Evolutionary conservation across 2,797 vertebrate genomes (phyloP), one percentile per base, ranked within the genome.

Genomic region (Helarctos malayanus): DNA sequence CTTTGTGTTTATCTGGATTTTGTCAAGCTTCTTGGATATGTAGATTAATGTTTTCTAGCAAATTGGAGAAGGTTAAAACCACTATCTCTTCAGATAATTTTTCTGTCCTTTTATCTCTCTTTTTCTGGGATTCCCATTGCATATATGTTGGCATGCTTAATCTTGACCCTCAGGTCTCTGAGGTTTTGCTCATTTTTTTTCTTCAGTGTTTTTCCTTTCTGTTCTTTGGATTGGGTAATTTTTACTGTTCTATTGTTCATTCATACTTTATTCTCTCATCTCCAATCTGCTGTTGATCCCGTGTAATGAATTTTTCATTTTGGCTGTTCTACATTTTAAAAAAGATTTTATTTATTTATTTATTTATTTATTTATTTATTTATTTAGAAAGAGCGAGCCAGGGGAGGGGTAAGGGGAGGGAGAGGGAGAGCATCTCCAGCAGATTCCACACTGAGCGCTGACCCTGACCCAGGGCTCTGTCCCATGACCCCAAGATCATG

Each of bases 1-100:
- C 65, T 85, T 79, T 91, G 32, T 63, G 71, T 89, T 96, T 80
- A 35, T 80, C 32, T 92, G n/a, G 29, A 85, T 76, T 93, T 69
- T 68, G 10, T 47, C 75, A 19, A 89, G 2, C 23, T 96, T 93
- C 19, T 93, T 27, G 7, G 27, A 19, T 90, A 12, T 54, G 5
- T 61, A 81, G 19, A 57, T 79, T 73, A 93, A 49, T 6, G 18
- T 75, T 54, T 75, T 45, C 8, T 19, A 82, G 54, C 29, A 68
- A 25, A 86, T 59, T 54, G 32, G 59, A 86, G 57, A 35, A 45
- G 2, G 29, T 68, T 27, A 76, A 93, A 11, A 11, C 5, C 49
- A 61, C 59, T 38, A 11, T 68, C 49, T 80, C 49, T 92, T 78
- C 18, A 32, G 35, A 27, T 41, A 41, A 49, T 41, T 87, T 90